These are phyloP conservation scores for Drosophila barbarae DNA, from an alignment of 2,888 invertebrate genomes.

Conservation along the genomic window DNA sequence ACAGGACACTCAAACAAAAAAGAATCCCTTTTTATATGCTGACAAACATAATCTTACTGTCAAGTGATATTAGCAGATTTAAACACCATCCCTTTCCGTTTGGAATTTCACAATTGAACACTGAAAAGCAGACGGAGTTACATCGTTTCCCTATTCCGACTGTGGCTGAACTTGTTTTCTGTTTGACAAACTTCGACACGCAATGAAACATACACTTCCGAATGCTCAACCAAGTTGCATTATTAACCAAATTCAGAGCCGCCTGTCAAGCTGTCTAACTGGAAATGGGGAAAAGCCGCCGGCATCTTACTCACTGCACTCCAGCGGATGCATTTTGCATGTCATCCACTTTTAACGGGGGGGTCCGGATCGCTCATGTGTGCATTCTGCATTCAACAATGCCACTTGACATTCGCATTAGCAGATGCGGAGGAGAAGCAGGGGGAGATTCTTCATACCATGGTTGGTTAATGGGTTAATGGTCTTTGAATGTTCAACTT, in stretches of 20 bases:
- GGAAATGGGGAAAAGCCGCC: constrained; percentile 6
- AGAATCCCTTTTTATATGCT: constrained; percentile 5
- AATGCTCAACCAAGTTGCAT: constrained; percentile 36
- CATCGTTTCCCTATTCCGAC: constrained; percentile 16
- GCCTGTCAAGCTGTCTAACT: constrained; percentile 50
- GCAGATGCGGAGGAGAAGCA: constrained; percentile 1
- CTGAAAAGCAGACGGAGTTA: constrained; percentile 10
- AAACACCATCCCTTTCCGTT: neutral
- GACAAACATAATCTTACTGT: constrained; percentile 25
- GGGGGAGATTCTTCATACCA: neutral
- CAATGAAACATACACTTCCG: constrained; percentile 55
- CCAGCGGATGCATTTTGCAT: constrained; percentile 50
- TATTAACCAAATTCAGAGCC: constrained; percentile 51
- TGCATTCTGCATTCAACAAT: constrained; percentile 47
- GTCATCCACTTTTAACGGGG: constrained; percentile 26
- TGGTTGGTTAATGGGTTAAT: constrained; percentile 33
- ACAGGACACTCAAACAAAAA: neutral
- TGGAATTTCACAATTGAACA: constrained; percentile 4
- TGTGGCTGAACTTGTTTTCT: constrained; percentile 58
- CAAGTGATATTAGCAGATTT: constrained; percentile 25
- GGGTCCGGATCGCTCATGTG: constrained; percentile 55
- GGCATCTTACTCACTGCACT: constrained; percentile 62
- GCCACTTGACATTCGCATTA: constrained; percentile 66
- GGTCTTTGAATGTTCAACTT: constrained; percentile 32
- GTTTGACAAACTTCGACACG: constrained; percentile 37